Percentiles rank a stretch among this genome's conserved stretches.
These are phyloP conservation scores for Anthoscopus minutus DNA, from an alignment of 2,113 vertebrate species.

Conservation along the genomic window DNA sequence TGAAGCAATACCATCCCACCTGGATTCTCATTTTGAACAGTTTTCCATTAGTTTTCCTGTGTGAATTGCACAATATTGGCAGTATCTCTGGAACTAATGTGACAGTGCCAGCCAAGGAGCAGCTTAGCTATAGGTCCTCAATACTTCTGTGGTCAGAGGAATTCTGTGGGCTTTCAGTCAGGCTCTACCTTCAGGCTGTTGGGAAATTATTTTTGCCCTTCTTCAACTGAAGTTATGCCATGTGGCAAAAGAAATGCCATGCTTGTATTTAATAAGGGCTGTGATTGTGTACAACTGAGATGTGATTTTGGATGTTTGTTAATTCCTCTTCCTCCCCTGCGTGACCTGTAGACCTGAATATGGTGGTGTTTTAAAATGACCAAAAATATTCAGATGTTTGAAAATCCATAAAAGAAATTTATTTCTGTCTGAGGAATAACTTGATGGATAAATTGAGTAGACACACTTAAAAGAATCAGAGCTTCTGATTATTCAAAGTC, in stretches of 20 bases:
- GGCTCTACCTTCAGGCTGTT: neutral
- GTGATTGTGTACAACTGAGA: neutral
- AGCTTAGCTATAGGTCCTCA: neutral
- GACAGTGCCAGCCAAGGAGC: neutral
- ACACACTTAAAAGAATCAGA: neutral
- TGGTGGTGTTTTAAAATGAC: neutral
- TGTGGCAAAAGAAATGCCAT: neutral
- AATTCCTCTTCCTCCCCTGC: neutral
- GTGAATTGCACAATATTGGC: neutral
- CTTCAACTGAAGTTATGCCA: neutral
- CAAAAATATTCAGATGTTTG: neutral
- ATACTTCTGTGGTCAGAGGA: neutral
- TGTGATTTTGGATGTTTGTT: neutral
- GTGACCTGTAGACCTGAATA: neutral
- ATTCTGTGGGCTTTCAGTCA: neutral
- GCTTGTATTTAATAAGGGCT: neutral
- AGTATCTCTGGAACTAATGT: slow-evolving; percentile 1
- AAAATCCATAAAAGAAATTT: neutral
- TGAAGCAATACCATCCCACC: slow-evolving; percentile 25
- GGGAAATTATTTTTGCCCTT: neutral
- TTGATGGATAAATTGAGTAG: neutral
- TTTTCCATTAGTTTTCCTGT: slow-evolving; percentile 27
- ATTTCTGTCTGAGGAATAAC: neutral
- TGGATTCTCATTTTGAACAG: slow-evolving; percentile 47
- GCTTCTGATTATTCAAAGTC: neutral